Conservation (phyloP, 2,113 vertebrate species). For the Pseudorhombus dupliciocellatus region DNA sequence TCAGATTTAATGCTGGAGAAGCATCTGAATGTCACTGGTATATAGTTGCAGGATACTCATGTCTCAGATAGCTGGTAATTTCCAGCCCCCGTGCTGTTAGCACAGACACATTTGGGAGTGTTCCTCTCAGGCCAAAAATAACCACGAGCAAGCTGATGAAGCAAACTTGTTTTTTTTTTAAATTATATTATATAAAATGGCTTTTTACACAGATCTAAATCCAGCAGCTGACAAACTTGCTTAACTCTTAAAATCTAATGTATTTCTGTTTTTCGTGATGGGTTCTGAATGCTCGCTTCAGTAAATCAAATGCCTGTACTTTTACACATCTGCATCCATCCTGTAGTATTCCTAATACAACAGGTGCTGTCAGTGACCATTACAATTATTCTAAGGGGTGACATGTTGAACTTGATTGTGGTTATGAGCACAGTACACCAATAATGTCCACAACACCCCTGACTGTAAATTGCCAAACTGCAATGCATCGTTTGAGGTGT, state of each 20-base stretch:
- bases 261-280: too few species aligned
- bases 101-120: too few species aligned
- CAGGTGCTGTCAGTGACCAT: not conserved
- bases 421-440: not conserved
- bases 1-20: slow-evolving; percentile 17
- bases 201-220: too few species aligned
- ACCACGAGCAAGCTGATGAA: too few species aligned
- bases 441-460: not conserved
- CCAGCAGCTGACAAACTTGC: too few species aligned
- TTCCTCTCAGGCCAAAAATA: too few species aligned
- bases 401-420: not conserved
- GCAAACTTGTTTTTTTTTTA: too few species aligned
- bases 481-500: not conserved
- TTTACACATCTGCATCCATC: not conserved
- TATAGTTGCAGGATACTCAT: slow-evolving; percentile 30
- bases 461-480: not conserved
- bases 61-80: slow-evolving; percentile 10
- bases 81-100: too few species aligned
- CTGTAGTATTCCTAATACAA: not conserved
- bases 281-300: too few species aligned
- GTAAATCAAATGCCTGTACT: too few species aligned
- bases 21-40: slow-evolving; percentile 18
- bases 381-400: not conserved
- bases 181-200: too few species aligned
- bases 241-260: too few species aligned